Evolutionary conservation across 2,113 vertebrate species (phyloP), one percentile per base, ranked within the genome.

Genomic region (Onychostoma macrolepis): DNA sequence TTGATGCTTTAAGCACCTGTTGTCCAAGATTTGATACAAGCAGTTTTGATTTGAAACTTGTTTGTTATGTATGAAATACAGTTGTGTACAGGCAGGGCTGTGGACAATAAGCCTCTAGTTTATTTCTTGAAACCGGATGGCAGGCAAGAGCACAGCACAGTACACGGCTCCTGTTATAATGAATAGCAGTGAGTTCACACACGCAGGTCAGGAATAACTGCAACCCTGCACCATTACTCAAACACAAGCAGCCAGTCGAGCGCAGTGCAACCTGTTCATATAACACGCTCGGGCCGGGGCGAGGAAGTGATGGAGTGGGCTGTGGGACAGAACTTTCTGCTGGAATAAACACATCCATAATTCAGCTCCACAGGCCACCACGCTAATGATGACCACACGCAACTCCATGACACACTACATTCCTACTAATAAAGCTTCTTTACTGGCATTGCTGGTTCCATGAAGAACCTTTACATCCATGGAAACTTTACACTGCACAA

Each of bases 291-390:
- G 5, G 77, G 50, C 28, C 9, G 6, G 13, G 45, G 12, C 13
- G 48, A 53, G 24, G 30, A 78, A 38, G 41, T 38, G 48, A 56
- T 56, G 50, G 19, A 74, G 67, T 74, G 82, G 56, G 43, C 1
- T 24, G 17, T 33, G 75, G 77, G 77, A 79, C 36, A 24, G 10
- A 79, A 58, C 30, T 21, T 79, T 56, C 28, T 79, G 77, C 13
- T 79, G 77, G 77, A 79, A 17, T 79, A 58, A 74, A 74, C 67
- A 50, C 63, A 84, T 74, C 82, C 50, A 84, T 56, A 74, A 58
- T 74, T 84, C 33, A 84, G 30, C 26, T 72, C 36, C 36, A 13
- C 24, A 10, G 38, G n/a, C 24, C 43, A 41, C 7, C 41, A 30
- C 19, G 53, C 21, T 17, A 28, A 28, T 56, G 48, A 56, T 56